Conservation (phyloP, 2,113 vertebrate species). For the Willisornis vidua region DNA sequence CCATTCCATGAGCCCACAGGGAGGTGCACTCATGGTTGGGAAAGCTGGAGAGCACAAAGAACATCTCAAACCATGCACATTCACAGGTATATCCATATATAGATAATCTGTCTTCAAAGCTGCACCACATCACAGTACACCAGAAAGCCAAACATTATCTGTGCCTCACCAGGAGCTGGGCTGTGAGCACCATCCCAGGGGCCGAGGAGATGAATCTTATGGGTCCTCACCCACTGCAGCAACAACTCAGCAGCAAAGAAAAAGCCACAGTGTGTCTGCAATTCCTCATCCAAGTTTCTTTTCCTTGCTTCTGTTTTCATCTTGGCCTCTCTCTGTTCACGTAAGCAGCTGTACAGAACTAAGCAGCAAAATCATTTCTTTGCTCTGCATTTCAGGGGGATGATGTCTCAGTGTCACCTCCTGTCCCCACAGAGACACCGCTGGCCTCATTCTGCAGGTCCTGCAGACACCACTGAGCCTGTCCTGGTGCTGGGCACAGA, state of each 20-base stretch:
- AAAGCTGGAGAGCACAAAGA: neutral
- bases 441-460: neutral
- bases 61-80: neutral
- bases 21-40: neutral
- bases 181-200: neutral
- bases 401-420: neutral
- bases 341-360: fast-evolving
- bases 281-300: neutral
- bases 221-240: neutral
- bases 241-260: neutral
- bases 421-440: neutral
- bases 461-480: neutral
- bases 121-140: neutral
- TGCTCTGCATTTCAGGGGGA: neutral
- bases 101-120: neutral
- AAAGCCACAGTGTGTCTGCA: neutral
- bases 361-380: fast-evolving
- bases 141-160: neutral
- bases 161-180: neutral
- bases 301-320: neutral
- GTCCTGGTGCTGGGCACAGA: neutral
- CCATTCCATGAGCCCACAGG: neutral
- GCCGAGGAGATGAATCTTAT: neutral
- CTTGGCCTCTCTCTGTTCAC: neutral
- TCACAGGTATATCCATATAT: too few species aligned